Evolutionary conservation across 2,888 invertebrate species (phyloP), one percentile per base, ranked within the genome.

Genomic region (Spicauda simplicius): DNA sequence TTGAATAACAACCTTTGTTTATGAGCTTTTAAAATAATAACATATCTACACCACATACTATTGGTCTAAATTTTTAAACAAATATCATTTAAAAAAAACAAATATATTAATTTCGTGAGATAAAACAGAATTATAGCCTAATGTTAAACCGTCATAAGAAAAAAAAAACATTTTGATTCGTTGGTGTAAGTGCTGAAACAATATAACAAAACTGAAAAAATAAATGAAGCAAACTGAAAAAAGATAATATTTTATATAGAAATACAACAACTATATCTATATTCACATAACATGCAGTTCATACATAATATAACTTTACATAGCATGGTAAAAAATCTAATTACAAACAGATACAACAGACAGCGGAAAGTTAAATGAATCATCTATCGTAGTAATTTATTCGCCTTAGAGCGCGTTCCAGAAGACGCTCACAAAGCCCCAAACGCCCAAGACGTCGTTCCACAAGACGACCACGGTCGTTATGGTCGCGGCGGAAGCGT

Each of bases 221-320:
- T n/a, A 52, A 66, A 14, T 16, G 14, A 58, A 66, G 67, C 69
- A 19, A 68, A 71, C 54, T 53, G 11, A 61, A 70, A 69, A 56
- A 64, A 62, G 1, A 20, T 50, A 19, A 10, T 30, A 25, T 53
- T 64, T 41, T 41, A 64, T 64, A 57, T 20, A 3, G 14, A 41
- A 41, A 52, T 25, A 25, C 25, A 25, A 25, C 3, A 5, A 25
- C 25, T 25, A 25, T 25, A 64, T 41, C 62, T 62, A 71, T 45
- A 56, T 53, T 67, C 69, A 71, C 63, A 62, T 33, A 62, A 30
- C 71, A 71, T 72, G 72, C 72, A 72, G 57, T 63, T 64, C 52
- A 50, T 70, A 69, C 56, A 61, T 30, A n/a, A n/a, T n/a, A n/a
- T n/a, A n/a, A n/a, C n/a, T n/a, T 54, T 11, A 71, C 25, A 55